Base-by-base conservation (phyloP, 2,113 vertebrate genomes). In the Dasyurus viverrinus region DNA sequence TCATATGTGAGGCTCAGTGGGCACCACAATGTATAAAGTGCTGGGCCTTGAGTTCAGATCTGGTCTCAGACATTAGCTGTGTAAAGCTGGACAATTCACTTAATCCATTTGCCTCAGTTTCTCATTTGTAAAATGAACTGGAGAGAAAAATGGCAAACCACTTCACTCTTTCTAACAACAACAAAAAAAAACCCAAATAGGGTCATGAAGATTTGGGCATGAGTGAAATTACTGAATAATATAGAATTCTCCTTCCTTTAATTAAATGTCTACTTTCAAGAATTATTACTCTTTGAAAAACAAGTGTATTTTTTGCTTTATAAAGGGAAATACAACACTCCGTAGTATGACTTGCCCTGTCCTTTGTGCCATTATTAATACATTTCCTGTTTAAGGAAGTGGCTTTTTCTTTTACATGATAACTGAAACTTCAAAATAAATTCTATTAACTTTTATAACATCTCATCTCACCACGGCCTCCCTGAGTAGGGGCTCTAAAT, bases 291-390 rank as follows among this genome's bases (percentile, higher is more conserved):
- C 92, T 97, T 97, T 96, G 98, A 97, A 95, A 90, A 50, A 93
- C 93, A 92, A 95, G 84, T 93, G 48, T 93, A 96, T 96, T 96
- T 91, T 97, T 96, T 97, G 97, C 93, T 94, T 52, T 96, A 93
- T 94, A 89, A 96, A 96, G 55, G 95, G 95, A 95, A 96, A 92
- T 53, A 93, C n/a, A 96, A 95, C 93, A 89, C 92, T 97, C 91
- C 94, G 48, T 96, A 96, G 95, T 93, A 92, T 96, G 94, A 97
- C 95, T 96, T 60, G 54, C 91, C 48, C 96, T 96, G 36, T 97
- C 0, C 97, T 97, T 98, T 98, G 97, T 98, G 97, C 92, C 94
- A 97, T 97, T 98, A 97, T 96, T 98, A 97, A 97, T 98, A 93
- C 52, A 96, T 95, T 97, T 98, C 97, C 97, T 97, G 93, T 95